phyloP scores from a whole-genome alignment of 2,888 invertebrate species.

The Anoncus sp. region DNA sequence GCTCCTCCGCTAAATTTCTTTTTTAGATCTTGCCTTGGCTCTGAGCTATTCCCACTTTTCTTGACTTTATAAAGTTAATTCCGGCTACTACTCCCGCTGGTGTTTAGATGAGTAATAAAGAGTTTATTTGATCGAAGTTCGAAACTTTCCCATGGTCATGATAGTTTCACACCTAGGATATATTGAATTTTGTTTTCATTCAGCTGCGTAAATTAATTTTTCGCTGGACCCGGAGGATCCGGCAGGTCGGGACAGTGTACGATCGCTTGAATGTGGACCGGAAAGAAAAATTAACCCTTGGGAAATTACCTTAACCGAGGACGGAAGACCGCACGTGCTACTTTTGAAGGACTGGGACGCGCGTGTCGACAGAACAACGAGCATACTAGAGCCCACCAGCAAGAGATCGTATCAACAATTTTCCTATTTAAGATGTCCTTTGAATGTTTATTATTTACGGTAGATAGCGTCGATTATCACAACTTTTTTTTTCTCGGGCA shows the following conservation, averaged over 20 bases:
- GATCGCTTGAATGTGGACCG: conserved; percentile 23
- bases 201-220: conserved; percentile 38
- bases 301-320: conserved; percentile 75
- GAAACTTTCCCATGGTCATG: conserved; percentile 5
- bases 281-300: conserved; percentile 78
- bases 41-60: not conserved
- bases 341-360: conserved; percentile 61
- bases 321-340: conserved; percentile 3
- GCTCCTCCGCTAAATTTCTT: conserved; percentile 26
- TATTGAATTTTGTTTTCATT: conserved; percentile 2
- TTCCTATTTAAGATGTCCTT: conserved; percentile 6
- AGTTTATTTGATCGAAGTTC: conserved; percentile 24
- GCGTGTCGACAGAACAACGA: conserved; percentile 50
- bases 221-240: conserved; percentile 26
- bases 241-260: not conserved
- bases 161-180: conserved; percentile 11
- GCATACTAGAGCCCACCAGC: conserved; percentile 25
- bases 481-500: not conserved
- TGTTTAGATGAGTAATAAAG: not conserved
- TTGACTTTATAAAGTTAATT: conserved; percentile 32
- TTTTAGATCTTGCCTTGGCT: conserved; percentile 26
- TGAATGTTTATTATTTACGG: conserved; percentile 40
- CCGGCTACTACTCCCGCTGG: not conserved
- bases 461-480: not conserved
- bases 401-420: conserved; percentile 10